These are phyloP conservation scores for Rhamnusium bicolor DNA, from an alignment of 2,888 invertebrate species.

Conservation along the genomic window DNA sequence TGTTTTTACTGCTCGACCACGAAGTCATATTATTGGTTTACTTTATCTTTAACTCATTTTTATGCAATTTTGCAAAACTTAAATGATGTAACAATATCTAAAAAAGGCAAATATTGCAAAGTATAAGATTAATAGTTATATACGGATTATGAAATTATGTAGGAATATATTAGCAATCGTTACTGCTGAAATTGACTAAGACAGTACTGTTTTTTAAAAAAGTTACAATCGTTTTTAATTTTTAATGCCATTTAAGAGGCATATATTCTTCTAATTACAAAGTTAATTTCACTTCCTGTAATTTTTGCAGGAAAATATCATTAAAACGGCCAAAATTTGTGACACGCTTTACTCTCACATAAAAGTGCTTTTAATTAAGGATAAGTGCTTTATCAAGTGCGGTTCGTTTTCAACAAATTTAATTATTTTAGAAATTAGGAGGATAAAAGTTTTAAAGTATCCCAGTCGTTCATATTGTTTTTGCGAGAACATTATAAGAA, in stretches of 20 bases:
- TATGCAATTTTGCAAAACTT: no score
- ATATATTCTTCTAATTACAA: neutral
- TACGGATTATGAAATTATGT: no score
- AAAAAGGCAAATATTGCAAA: no score
- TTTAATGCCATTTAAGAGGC: neutral
- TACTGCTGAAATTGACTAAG: no score
- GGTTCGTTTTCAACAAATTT: conserved; percentile 7
- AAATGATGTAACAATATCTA: no score
- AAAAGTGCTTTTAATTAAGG: neutral
- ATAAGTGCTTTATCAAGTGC: neutral
- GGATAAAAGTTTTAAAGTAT: conserved; percentile 16
- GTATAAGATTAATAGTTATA: no score
- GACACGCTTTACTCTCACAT: neutral
- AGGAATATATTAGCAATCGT: no score
- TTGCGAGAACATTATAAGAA: neutral
- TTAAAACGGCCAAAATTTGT: neutral
- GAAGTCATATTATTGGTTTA: no score
- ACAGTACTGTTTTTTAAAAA: no score
- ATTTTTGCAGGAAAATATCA: neutral
- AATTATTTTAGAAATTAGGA: neutral
- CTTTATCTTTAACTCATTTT: no score
- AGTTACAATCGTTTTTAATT: neutral
- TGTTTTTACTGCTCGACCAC: no score
- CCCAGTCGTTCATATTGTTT: neutral
- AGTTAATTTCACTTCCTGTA: neutral